Percentiles rank a stretch among this genome's conserved stretches.
phyloP scores from a whole-genome alignment of 1,140 invertebrate species.

The Psix sp. region DNA sequence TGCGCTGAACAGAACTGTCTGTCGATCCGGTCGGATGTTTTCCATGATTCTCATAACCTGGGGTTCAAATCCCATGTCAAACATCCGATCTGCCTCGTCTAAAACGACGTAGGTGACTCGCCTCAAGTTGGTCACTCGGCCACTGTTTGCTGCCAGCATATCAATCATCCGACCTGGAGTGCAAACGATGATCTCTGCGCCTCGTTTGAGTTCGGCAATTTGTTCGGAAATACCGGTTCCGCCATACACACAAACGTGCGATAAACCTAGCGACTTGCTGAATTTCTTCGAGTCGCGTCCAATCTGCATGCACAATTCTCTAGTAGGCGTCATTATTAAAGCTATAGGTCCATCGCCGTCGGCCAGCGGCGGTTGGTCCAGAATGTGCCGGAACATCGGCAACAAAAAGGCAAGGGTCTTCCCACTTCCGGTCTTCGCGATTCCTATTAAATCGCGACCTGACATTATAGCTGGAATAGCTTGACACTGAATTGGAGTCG shows the following conservation, averaged over 20 bases:
- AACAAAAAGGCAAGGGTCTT: constrained; percentile 99
- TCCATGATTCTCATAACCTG: constrained; percentile 98
- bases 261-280: constrained; percentile 89
- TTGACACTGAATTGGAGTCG: constrained; percentile 99
- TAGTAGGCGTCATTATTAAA: constrained; percentile 98
- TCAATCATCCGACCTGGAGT: constrained; percentile 99
- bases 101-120: constrained; percentile 98
- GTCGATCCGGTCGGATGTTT: constrained; percentile 96
- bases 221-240: constrained; percentile 98
- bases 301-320: constrained; percentile 99
- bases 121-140: constrained; percentile 96
- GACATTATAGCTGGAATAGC: constrained; percentile 99
- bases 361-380: constrained; percentile 94
- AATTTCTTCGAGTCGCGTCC: constrained; percentile 98
- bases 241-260: constrained; percentile 98
- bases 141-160: constrained; percentile 98
- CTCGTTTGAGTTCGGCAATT: constrained; percentile 98
- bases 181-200: constrained; percentile 99
- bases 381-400: constrained; percentile 98
- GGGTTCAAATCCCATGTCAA: constrained; percentile 99
- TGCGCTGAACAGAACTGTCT: constrained; percentile 99
- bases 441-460: constrained; percentile 97
- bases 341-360: constrained; percentile 98
- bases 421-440: constrained; percentile 99
- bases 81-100: constrained; percentile 99